Percentiles rank a stretch among this genome's conserved stretches.
Evolutionary conservation across 2,888 invertebrate species (phyloP).

Genomic region (Drosophila macrothrix): DNA sequence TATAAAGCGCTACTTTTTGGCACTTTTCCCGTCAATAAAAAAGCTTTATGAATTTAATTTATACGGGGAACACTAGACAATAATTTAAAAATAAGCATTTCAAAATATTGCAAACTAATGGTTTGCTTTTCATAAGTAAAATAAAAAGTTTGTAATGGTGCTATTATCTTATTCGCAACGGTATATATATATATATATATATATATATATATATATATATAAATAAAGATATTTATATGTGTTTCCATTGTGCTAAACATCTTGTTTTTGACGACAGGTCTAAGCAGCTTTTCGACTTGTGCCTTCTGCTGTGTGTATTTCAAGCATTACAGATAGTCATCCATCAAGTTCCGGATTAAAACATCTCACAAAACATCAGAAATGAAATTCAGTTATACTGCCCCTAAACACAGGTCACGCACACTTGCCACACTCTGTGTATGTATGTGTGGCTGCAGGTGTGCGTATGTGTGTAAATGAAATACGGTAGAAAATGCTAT

Average conservation of each 20-base stretch:
- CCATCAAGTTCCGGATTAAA: slow-evolving; percentile 54
- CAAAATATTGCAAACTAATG: neutral
- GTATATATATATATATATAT: neutral
- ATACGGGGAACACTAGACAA: rapidly evolving
- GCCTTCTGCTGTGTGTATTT: slow-evolving; percentile 8
- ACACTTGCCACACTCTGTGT: slow-evolving; percentile 10
- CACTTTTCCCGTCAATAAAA: no score
- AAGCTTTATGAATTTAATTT: neutral
- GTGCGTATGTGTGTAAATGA: slow-evolving; percentile 40
- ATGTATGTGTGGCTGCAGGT: neutral
- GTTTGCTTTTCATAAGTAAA: neutral
- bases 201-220: neutral
- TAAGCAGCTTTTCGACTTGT: slow-evolving; percentile 47
- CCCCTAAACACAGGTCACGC: slow-evolving; percentile 34
- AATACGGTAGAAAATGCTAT: slow-evolving; percentile 61
- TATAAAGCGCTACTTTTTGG: no score
- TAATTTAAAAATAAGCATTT: neutral
- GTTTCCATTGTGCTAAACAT: slow-evolving; percentile 4
- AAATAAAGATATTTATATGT: neutral
- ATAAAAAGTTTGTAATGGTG: neutral
- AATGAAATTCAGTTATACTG: slow-evolving; percentile 39
- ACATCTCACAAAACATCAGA: slow-evolving; percentile 37
- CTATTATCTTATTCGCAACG: neutral
- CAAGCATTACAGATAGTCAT: slow-evolving; percentile 24
- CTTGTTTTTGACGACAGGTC: slow-evolving; percentile 6